Evolutionary conservation across 2,797 vertebrate species (phyloP).

Genomic region (Tragopan temminckii): DNA sequence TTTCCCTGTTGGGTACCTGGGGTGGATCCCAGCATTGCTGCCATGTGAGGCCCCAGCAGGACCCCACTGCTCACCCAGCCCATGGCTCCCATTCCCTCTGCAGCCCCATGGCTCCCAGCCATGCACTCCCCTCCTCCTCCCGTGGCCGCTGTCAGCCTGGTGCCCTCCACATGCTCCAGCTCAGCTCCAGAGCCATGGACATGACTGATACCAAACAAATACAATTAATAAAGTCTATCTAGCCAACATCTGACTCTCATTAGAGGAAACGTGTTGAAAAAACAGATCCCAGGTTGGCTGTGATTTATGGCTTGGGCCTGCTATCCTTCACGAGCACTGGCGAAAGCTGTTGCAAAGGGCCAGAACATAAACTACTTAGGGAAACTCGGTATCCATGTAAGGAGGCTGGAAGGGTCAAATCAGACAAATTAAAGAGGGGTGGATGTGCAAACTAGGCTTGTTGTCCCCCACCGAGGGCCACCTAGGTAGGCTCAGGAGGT

Average conservation of each 20-base stretch:
- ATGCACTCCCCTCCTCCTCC: neutral
- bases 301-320: slow-evolving; percentile 71
- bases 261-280: slow-evolving; percentile 71
- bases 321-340: slow-evolving; percentile 61
- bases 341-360: slow-evolving; percentile 67
- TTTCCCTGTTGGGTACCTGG: rapidly evolving
- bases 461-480: slow-evolving; percentile 41
- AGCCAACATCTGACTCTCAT: slow-evolving; percentile 71
- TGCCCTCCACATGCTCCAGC: neutral
- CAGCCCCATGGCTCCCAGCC: neutral
- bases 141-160: neutral
- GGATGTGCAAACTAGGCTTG: slow-evolving; percentile 1
- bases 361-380: slow-evolving; percentile 73
- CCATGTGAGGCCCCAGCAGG: neutral
- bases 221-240: slow-evolving; percentile 70
- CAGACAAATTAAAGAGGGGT: slow-evolving; percentile 50
- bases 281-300: slow-evolving; percentile 69
- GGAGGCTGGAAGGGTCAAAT: slow-evolving; percentile 64
- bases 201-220: slow-evolving; percentile 42
- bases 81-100: neutral
- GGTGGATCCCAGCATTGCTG: neutral
- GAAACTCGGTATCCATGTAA: slow-evolving; percentile 63
- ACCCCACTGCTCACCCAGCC: neutral
- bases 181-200: neutral
- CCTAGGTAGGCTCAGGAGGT: slow-evolving; percentile 26